A percentile compares a stretch with the other conserved stretches of the same genome.
Conservation (phyloP, 2,797 vertebrate species). For the Crax fasciolata region DNA sequence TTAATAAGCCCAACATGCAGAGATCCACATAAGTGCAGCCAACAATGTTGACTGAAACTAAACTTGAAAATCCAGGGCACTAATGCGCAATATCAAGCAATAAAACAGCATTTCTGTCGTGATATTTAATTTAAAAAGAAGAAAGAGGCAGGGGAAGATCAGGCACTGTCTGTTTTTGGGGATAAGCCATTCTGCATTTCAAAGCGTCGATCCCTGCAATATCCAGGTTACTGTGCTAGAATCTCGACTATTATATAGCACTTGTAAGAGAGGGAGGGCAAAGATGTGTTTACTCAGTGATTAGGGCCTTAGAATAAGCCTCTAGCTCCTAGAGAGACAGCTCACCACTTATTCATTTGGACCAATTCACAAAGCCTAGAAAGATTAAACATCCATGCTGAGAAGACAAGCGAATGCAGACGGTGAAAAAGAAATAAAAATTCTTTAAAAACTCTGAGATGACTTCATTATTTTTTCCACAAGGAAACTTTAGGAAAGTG, state of each 20-base stretch:
- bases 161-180: slow-evolving; percentile 86
- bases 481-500: slow-evolving; percentile 91
- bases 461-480: slow-evolving; percentile 91
- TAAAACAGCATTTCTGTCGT: slow-evolving; percentile 85
- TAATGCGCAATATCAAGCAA: slow-evolving; percentile 87
- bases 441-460: slow-evolving; percentile 91
- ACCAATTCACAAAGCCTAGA: slow-evolving; percentile 97
- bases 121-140: slow-evolving; percentile 88
- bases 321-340: slow-evolving; percentile 97
- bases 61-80: slow-evolving; percentile 86
- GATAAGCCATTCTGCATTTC: slow-evolving; percentile 89
- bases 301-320: slow-evolving; percentile 99
- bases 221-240: slow-evolving; percentile 92
- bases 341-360: slow-evolving; percentile 97
- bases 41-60: slow-evolving; percentile 85
- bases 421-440: slow-evolving; percentile 94
- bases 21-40: slow-evolving; percentile 83
- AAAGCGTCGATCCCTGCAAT: slow-evolving; percentile 88
- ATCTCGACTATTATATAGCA: slow-evolving; percentile 94
- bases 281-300: slow-evolving; percentile 99
- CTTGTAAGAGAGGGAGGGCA: slow-evolving; percentile 95
- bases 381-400: slow-evolving; percentile 99
- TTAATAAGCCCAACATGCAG: slow-evolving; percentile 84
- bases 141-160: slow-evolving; percentile 84
- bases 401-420: slow-evolving; percentile 99